Evolutionary conservation across 2,888 invertebrate species (phyloP).

Genomic region (Mycalesis mineus): DNA sequence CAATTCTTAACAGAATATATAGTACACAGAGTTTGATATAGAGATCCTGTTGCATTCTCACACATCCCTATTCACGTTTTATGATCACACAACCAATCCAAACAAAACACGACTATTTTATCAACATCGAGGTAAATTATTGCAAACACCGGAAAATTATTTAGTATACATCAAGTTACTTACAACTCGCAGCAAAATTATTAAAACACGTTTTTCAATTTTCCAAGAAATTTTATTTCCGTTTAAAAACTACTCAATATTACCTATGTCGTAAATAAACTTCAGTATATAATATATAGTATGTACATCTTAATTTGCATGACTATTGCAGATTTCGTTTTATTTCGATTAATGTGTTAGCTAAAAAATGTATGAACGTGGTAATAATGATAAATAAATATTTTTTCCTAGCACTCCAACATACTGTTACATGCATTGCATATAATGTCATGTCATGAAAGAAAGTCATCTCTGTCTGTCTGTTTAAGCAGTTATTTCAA

Average conservation of each 20-base stretch:
- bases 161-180: conserved; percentile 5
- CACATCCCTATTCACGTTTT: conserved; percentile 10
- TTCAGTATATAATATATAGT: conserved; percentile 1
- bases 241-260: conserved; percentile 18
- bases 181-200: neutral
- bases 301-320: neutral
- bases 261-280: conserved; percentile 18
- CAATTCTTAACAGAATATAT: conserved; percentile 15
- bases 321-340: conserved; percentile 1
- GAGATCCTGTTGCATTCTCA: conserved; percentile 17
- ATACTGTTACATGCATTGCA: no score
- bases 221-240: conserved; percentile 26
- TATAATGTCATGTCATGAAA: no score
- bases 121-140: neutral
- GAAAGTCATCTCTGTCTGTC: no score
- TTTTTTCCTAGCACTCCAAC: no score
- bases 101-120: neutral
- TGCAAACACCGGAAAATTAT: conserved; percentile 28
- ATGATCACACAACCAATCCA: conserved; percentile 4
- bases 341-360: neutral
- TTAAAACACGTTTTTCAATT: conserved; percentile 18
- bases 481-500: no score
- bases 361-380: neutral
- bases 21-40: conserved; percentile 1
- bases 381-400: no score